Percentiles rank a stretch among this genome's conserved stretches.
Evolutionary conservation across 2,113 vertebrate species (phyloP).

Genomic region (Telmatochromis sp.): DNA sequence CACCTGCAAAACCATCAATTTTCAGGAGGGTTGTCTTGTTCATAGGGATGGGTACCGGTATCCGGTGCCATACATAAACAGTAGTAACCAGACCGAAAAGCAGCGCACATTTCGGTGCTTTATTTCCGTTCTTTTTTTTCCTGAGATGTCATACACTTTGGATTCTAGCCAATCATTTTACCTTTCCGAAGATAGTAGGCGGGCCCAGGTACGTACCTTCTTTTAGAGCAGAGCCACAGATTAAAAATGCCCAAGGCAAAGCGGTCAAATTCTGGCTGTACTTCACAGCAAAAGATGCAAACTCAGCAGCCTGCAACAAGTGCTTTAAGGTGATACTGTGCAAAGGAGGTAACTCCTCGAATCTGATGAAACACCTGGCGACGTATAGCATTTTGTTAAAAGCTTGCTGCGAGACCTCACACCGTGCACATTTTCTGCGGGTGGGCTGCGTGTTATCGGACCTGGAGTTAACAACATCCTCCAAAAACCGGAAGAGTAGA

Average conservation of each 20-base stretch:
- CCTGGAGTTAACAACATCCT: accelerated
- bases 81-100: background rate
- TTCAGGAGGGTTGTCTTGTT: background rate
- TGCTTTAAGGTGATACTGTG: background rate
- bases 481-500: too few species aligned
- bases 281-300: background rate
- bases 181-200: too few species aligned
- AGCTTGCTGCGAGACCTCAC: too few species aligned
- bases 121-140: background rate
- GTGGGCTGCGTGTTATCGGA: accelerated
- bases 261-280: background rate
- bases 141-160: background rate
- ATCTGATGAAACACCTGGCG: background rate
- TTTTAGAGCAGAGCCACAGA: background rate
- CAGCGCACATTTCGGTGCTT: background rate
- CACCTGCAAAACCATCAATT: background rate
- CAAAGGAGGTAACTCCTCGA: background rate
- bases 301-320: background rate
- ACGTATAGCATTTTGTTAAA: too few species aligned
- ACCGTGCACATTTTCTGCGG: accelerated
- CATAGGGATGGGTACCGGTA: background rate
- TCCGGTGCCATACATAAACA: background rate
- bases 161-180: too few species aligned
- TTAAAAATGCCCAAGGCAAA: background rate
- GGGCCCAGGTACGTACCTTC: too few species aligned